Evolutionary conservation across 2,797 vertebrate species (phyloP).

Genomic region (Malacoraja senta): DNA sequence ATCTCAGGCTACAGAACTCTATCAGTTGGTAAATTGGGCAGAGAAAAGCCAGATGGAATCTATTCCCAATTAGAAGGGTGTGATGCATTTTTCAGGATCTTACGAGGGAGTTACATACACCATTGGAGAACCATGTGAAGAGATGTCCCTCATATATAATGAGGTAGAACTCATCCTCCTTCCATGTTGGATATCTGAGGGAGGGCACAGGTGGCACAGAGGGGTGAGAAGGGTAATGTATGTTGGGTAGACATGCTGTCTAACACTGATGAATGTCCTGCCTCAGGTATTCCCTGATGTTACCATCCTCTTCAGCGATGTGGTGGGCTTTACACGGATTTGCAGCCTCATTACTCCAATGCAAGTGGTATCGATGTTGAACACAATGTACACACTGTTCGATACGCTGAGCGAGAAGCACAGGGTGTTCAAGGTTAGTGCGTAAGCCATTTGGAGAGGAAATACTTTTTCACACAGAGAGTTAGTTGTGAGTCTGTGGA

Average conservation of each 20-base stretch:
- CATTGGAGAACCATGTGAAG: too few species aligned
- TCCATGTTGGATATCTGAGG: neutral
- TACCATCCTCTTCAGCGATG: slow-evolving; percentile 65
- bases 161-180: too few species aligned
- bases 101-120: too few species aligned
- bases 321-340: slow-evolving; percentile 64
- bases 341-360: slow-evolving; percentile 67
- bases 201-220: neutral
- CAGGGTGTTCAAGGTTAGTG: slow-evolving; percentile 60
- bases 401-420: slow-evolving; percentile 69
- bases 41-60: too few species aligned
- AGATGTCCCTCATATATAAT: too few species aligned
- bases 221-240: neutral
- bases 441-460: too few species aligned
- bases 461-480: too few species aligned
- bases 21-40: too few species aligned
- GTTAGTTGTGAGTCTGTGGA: too few species aligned
- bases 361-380: slow-evolving; percentile 67
- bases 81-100: too few species aligned
- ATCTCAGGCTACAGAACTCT: too few species aligned
- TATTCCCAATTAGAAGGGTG: too few species aligned
- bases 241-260: neutral
- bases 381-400: slow-evolving; percentile 66
- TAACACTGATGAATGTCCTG: neutral
- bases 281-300: slow-evolving; percentile 64